A percentile compares a stretch with the other conserved stretches of the same genome.
Conservation (phyloP, 2,797 vertebrate genomes). For the Holocentrus rufus region DNA sequence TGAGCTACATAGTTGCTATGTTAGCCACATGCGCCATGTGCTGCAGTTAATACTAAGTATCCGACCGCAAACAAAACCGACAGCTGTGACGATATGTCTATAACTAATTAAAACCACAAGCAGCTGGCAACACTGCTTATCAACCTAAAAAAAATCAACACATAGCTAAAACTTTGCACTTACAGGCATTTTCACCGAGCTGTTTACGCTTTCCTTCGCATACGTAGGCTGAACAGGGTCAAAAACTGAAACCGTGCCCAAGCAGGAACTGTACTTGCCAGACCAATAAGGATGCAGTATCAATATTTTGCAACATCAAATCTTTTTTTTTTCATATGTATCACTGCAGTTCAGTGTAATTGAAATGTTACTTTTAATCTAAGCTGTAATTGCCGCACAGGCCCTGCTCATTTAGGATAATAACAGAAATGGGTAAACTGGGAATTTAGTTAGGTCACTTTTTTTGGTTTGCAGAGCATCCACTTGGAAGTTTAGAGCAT, state of each 20-base stretch:
- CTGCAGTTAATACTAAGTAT: background rate
- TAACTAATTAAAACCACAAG: background rate
- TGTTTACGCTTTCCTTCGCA: constrained; percentile 39
- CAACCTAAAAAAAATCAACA: background rate
- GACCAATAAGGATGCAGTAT: background rate
- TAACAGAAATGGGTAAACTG: too few species aligned
- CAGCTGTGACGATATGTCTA: rapidly evolving
- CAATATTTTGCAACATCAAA: too few species aligned
- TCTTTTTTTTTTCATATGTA: too few species aligned
- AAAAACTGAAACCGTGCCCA: constrained; percentile 3
- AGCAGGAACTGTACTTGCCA: constrained; percentile 47
- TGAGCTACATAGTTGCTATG: constrained; percentile 15
- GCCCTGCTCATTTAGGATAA: too few species aligned
- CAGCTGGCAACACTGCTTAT: background rate
- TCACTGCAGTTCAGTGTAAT: too few species aligned
- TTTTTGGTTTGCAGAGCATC: too few species aligned
- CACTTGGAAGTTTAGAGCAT: too few species aligned
- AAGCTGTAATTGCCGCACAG: too few species aligned
- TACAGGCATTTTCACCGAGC: constrained; percentile 75
- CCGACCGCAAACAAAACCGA: background rate
- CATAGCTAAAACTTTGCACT: constrained; percentile 48
- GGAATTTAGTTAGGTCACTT: too few species aligned
- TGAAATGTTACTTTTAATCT: too few species aligned
- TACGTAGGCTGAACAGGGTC: constrained; percentile 34
- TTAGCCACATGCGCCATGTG: constrained; percentile 54